phyloP scores from a whole-genome alignment of 2,888 invertebrate species.

The Cepaea hortensis region DNA sequence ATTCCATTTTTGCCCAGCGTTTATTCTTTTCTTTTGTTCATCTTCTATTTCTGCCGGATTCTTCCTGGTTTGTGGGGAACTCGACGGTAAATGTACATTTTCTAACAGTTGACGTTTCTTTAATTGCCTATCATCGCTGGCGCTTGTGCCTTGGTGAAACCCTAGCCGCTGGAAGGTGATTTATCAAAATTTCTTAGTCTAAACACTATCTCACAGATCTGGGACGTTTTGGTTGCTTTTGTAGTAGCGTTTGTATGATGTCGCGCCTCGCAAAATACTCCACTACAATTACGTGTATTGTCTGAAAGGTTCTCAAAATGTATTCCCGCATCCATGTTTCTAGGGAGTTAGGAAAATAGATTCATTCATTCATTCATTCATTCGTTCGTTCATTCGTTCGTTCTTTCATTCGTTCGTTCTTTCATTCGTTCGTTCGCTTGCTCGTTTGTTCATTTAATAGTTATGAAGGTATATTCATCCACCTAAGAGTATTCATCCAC shows the following conservation, averaged over 20 bases:
- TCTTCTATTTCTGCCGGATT: neutral
- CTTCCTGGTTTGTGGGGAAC: neutral
- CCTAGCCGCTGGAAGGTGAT: neutral
- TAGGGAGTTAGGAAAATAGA: neutral
- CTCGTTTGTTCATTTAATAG: no score
- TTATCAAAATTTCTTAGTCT: neutral
- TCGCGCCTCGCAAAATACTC: neutral
- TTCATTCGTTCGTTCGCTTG: no score
- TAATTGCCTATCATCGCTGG: constrained; percentile 6
- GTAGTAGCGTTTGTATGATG: neutral
- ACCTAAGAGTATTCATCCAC: no score
- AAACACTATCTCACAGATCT: neutral
- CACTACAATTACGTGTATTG: neutral
- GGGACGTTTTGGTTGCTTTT: neutral
- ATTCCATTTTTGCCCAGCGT: constrained; percentile 21
- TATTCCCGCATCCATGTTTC: neutral
- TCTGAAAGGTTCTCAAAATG: neutral
- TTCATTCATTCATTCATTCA: no score
- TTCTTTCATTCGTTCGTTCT: no score
- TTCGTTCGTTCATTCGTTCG: no score
- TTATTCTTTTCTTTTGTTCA: constrained; percentile 1
- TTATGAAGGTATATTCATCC: no score
- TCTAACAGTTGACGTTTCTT: constrained; percentile 9
- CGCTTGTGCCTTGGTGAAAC: neutral
- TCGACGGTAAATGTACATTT: constrained; percentile 3